Conservation (phyloP, 2,888 invertebrate genomes). For the Drosophila tripunctata region DNA sequence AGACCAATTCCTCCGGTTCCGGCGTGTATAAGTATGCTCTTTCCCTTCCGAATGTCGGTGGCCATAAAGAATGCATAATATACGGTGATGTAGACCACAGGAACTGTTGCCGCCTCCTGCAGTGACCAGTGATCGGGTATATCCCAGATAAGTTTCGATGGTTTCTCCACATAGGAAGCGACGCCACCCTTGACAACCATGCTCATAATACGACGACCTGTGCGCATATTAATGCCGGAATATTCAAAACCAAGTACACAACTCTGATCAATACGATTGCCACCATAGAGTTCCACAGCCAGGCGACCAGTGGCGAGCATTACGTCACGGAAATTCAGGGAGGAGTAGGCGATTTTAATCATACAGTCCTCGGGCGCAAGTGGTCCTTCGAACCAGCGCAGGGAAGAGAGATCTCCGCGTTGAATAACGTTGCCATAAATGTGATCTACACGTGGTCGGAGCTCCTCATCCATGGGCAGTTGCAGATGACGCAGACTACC, state of each 20-base stretch:
- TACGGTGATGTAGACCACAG: slow-evolving; percentile 91
- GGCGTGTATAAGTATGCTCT: slow-evolving; percentile 86
- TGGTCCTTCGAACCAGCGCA: slow-evolving; percentile 92
- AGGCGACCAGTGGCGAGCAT: slow-evolving; percentile 97
- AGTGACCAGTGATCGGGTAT: slow-evolving; percentile 90
- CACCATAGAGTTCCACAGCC: slow-evolving; percentile 91
- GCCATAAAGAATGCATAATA: slow-evolving; percentile 85
- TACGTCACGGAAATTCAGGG: slow-evolving; percentile 96
- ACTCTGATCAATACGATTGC: slow-evolving; percentile 87
- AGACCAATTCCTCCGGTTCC: slow-evolving; percentile 91
- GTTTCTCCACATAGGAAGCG: slow-evolving; percentile 84
- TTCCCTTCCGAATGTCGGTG: slow-evolving; percentile 81
- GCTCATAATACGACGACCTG: slow-evolving; percentile 88
- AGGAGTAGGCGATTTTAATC: slow-evolving; percentile 86
- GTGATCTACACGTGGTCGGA: slow-evolving; percentile 86
- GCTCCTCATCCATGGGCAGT: slow-evolving; percentile 84
- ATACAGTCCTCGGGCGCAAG: slow-evolving; percentile 85
- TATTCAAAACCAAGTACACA: slow-evolving; percentile 89
- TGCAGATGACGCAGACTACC: slow-evolving; percentile 94
- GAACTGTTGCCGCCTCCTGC: slow-evolving; percentile 91
- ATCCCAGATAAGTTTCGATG: slow-evolving; percentile 85
- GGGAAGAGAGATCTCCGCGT: slow-evolving; percentile 93
- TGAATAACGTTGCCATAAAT: slow-evolving; percentile 91
- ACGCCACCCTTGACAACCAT: slow-evolving; percentile 85
- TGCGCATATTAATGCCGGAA: slow-evolving; percentile 86